These are phyloP conservation scores for Listronotus oregonensis DNA, from an alignment of 1,140 invertebrate species.

Conservation along the genomic window DNA sequence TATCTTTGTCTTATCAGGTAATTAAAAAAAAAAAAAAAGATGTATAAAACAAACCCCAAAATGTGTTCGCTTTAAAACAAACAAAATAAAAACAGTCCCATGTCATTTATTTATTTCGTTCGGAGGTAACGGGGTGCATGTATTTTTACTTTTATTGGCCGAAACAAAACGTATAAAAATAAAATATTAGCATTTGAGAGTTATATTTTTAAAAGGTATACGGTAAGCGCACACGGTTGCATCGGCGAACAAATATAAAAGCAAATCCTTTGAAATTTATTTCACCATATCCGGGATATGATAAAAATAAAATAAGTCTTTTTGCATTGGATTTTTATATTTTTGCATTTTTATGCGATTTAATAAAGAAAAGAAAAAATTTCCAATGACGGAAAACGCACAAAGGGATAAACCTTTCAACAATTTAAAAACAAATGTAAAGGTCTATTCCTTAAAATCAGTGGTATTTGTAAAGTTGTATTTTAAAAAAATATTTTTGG, in stretches of 20 bases:
- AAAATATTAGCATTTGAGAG: slow-evolving; percentile 39
- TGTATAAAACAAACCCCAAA: too few relatives aligned
- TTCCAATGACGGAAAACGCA: slow-evolving; percentile 14
- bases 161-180: slow-evolving; percentile 37
- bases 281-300: slow-evolving; percentile 37
- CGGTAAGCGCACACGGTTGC: slow-evolving; percentile 29
- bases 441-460: too few relatives aligned
- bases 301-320: slow-evolving; percentile 39
- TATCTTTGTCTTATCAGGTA: too few relatives aligned
- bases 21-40: too few relatives aligned
- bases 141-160: slow-evolving; percentile 26
- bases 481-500: too few relatives aligned
- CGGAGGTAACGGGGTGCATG: slow-evolving; percentile 4
- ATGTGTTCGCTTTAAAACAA: too few relatives aligned
- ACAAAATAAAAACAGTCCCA: too few relatives aligned
- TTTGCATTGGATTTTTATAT: slow-evolving; percentile 38
- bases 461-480: too few relatives aligned
- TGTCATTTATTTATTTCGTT: too few relatives aligned
- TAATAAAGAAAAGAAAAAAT: slow-evolving; percentile 31
- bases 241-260: slow-evolving; percentile 37
- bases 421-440: too few relatives aligned
- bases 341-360: slow-evolving; percentile 38
- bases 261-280: slow-evolving; percentile 40
- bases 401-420: too few relatives aligned
- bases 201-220: slow-evolving; percentile 38